Base-by-base conservation (phyloP, 2,797 vertebrate genomes). In the Poecilia velifera region DNA sequence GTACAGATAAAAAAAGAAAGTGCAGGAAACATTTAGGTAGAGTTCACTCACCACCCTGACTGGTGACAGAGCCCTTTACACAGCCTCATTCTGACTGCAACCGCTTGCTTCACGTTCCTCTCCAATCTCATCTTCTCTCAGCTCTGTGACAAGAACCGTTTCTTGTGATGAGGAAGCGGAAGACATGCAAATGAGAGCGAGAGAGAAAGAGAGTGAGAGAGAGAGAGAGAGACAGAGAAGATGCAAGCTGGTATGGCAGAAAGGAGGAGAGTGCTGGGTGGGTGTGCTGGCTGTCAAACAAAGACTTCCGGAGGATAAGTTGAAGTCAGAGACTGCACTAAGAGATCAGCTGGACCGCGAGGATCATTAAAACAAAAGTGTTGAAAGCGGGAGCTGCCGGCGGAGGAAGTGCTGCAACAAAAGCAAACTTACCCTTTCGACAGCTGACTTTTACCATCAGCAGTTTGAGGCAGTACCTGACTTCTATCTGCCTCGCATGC, bases 141-240 rank as follows among this genome's bases (percentile, higher is more conserved):
- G 84, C 77, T 89, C 82, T 86, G 82, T 89, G 85, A 93, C 88
- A 84, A 83, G 86, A 91, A 91, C 84, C 81, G 88, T 86, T 90
- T 89, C 89, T 90, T 85, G 84, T 91, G 86, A 91, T 78, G 86
- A 95, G 93, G 91, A 95, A 94, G 92, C 88, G 86, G 94, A 95
- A 94, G 89, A 92, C 90, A 96, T 96, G 95, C 94, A 96, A 96
- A 96, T 95, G 90, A 92, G 92, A 62, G 25, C 6, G 49, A 74
- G 41, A 59, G 12, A 13, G 47, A 73, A 20, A 43, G 20, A 25
- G 22, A 41, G 1, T 41, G 9, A 41, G 46, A 36, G 31, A 57
- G 90, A 92, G 91, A 28, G 51, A 31, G 53, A 45, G 14, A 57
- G 12, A 18, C 46, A 47, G 43, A 87, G 78, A 91, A 89, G 89